Evolutionary conservation across 2,113 vertebrate genomes (phyloP).

Genomic region (Holacanthus passer): DNA sequence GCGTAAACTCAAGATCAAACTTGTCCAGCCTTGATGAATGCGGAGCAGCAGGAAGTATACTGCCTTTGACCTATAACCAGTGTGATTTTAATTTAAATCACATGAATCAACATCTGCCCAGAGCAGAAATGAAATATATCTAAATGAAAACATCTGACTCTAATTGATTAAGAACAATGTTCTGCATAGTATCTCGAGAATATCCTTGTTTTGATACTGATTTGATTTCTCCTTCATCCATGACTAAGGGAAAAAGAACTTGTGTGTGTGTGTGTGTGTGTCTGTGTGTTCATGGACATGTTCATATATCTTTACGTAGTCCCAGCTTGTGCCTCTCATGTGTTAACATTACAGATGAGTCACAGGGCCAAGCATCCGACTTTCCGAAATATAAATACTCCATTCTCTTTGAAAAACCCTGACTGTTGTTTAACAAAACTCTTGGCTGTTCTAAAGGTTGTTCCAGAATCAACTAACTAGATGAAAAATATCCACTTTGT

Average conservation of each 20-base stretch:
- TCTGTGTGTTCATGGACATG: conserved; percentile 13
- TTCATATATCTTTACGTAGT: conserved; percentile 17
- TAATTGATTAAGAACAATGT: conserved; percentile 83
- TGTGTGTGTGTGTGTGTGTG: not conserved
- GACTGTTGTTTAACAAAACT: not conserved
- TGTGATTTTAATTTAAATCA: conserved; percentile 86
- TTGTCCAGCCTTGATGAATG: conserved; percentile 69
- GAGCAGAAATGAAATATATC: conserved; percentile 76
- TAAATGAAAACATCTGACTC: conserved; percentile 88
- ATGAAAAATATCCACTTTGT: not conserved
- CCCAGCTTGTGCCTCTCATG: conserved; percentile 19
- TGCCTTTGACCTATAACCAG: conserved; percentile 81
- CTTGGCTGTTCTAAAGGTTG: not conserved
- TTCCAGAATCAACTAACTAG: not conserved
- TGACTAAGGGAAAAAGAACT: conserved; percentile 60
- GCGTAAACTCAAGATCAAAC: conserved; percentile 68
- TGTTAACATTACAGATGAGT: not conserved
- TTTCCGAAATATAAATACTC: not conserved
- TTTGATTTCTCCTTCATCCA: conserved; percentile 70
- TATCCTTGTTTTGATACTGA: conserved; percentile 76
- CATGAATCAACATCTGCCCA: conserved; percentile 82
- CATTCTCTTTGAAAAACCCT: not conserved
- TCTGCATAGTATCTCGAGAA: conserved; percentile 79
- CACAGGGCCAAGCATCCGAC: not conserved
- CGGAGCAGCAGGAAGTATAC: conserved; percentile 75